These are phyloP conservation scores for Coelinius sp. DNA, from an alignment of 2,888 invertebrate species.

Conservation along the genomic window DNA sequence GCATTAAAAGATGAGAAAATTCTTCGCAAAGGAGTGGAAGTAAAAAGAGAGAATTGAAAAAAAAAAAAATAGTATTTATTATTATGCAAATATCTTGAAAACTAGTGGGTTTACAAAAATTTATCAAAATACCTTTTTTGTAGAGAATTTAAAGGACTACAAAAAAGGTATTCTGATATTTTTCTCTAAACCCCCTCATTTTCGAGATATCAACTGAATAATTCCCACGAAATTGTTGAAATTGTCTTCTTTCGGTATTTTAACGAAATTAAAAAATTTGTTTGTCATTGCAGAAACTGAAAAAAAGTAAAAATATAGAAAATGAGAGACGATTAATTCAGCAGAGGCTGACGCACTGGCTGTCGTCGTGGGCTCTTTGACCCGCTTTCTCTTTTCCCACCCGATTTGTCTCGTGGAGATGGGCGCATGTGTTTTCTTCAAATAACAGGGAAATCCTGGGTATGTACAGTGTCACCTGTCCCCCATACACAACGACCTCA, in stretches of 20 bases:
- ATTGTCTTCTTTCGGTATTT: not conserved
- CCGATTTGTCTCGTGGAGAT: slow-evolving; percentile 65
- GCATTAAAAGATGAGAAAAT: too few species aligned
- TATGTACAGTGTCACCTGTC: slow-evolving; percentile 17
- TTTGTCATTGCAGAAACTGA: too few species aligned
- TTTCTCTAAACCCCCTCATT: too few species aligned
- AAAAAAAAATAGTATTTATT: too few species aligned
- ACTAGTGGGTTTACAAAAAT: too few species aligned
- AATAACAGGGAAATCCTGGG: slow-evolving; percentile 55
- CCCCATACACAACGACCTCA: not conserved
- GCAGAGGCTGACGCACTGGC: slow-evolving; percentile 42
- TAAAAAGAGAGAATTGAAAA: not conserved
- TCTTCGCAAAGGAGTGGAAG: not conserved
- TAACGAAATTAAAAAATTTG: not conserved
- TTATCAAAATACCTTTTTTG: too few species aligned
- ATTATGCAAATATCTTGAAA: too few species aligned
- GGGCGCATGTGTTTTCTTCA: slow-evolving; percentile 58
- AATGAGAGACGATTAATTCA: slow-evolving; percentile 44
- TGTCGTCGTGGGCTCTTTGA: slow-evolving; percentile 66
- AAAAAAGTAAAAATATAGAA: slow-evolving; percentile 4
- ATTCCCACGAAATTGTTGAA: too few species aligned
- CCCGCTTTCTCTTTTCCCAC: slow-evolving; percentile 71
- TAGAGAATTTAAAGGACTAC: too few species aligned
- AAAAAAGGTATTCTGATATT: too few species aligned
- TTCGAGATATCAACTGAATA: too few species aligned